phyloP scores from a whole-genome alignment of 2,113 vertebrate genomes.

The Hipposideros armiger region DNA sequence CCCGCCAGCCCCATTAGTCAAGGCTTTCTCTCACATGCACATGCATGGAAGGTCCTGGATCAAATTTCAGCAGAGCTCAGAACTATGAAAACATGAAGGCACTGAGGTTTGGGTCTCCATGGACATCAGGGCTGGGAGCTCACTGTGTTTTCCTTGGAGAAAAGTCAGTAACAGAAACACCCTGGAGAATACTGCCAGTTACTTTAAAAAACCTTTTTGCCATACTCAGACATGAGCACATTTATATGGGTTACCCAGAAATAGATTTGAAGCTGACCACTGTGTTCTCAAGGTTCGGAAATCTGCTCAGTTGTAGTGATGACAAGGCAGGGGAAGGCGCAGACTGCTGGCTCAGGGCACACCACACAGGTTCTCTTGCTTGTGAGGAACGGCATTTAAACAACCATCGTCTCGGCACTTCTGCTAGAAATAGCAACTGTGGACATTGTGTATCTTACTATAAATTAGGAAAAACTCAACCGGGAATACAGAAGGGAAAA shows the following conservation, averaged over 20 bases:
- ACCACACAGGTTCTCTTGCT: too few relatives aligned
- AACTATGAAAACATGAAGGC: neutral
- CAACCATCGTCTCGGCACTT: neutral
- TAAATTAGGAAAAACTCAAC: neutral
- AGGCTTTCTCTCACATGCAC: neutral
- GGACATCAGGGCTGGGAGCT: neutral
- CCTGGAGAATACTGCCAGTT: neutral
- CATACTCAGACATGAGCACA: neutral
- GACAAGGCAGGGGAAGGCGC: too few relatives aligned
- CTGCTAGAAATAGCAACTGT: neutral
- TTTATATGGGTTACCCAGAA: neutral
- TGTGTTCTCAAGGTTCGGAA: neutral
- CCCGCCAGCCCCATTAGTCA: neutral
- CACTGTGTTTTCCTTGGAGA: neutral
- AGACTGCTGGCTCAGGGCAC: too few relatives aligned
- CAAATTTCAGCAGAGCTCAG: neutral
- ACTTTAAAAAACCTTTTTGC: neutral
- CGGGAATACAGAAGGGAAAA: neutral
- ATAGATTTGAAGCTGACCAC: neutral
- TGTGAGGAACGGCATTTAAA: too few relatives aligned
- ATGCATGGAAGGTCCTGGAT: neutral
- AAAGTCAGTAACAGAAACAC: slow-evolving; percentile 46
- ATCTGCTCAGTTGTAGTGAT: too few relatives aligned
- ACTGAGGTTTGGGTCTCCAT: neutral
- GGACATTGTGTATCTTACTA: neutral